Conservation (phyloP, 30 jellyfish, hydroid and myxozoan genomes). For the Clytia hemisphaerica region DNA sequence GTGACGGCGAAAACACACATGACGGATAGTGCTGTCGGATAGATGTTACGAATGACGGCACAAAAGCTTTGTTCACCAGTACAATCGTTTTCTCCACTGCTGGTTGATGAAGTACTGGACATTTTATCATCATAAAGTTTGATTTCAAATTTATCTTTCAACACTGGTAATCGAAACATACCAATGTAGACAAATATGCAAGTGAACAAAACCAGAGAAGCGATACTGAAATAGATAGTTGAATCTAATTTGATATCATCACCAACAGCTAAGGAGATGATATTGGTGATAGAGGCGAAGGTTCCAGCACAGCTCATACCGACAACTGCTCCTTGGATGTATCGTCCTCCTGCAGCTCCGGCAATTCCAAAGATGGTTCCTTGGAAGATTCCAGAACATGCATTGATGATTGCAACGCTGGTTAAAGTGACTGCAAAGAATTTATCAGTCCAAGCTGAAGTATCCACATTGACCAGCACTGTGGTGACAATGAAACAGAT, state of each 20-base stretch:
- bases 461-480: constrained; percentile 57
- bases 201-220: constrained; percentile 33
- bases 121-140: no score
- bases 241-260: constrained; percentile 55
- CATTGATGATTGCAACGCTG: constrained; percentile 47
- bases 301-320: constrained; percentile 89
- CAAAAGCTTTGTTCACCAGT: no score
- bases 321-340: constrained; percentile 71
- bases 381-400: constrained; percentile 57
- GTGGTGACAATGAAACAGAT: constrained; percentile 57
- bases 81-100: no score
- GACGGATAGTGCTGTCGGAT: constrained; percentile 64
- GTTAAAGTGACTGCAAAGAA: constrained; percentile 59
- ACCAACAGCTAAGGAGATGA: constrained; percentile 43
- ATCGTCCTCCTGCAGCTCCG: constrained; percentile 71
- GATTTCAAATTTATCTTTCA: no score
- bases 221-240: constrained; percentile 65
- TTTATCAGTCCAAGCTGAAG: constrained; percentile 58
- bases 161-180: constrained; percentile 23
- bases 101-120: no score
- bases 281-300: constrained; percentile 73
- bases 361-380: constrained; percentile 83
- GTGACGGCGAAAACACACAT: constrained; percentile 32
- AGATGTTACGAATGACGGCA: constrained; percentile 30
- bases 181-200: constrained; percentile 45